Evolutionary conservation across 2,888 invertebrate genomes (phyloP).

Genomic region (Hirudinaria manillensis): DNA sequence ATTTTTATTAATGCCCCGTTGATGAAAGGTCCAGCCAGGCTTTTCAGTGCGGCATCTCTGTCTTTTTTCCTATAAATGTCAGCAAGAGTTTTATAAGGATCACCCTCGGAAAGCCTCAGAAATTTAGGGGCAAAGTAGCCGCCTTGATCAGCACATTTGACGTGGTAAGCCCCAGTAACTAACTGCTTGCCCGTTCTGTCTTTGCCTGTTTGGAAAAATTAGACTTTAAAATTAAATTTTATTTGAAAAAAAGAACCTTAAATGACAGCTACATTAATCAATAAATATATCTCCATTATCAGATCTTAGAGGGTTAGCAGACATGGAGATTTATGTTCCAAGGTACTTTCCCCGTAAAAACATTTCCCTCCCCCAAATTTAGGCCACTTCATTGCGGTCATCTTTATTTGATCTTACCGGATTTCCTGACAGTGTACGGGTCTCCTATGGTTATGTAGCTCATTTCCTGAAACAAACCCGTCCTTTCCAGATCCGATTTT

Average conservation of each 20-base stretch:
- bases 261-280: too few species aligned
- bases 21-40: slow-evolving; percentile 52
- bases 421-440: not conserved
- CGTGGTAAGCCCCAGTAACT: slow-evolving; percentile 50
- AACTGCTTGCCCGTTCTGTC: slow-evolving; percentile 48
- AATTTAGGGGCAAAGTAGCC: slow-evolving; percentile 53
- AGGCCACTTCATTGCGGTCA: too few species aligned
- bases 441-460: slow-evolving; percentile 43
- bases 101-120: slow-evolving; percentile 50
- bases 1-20: slow-evolving; percentile 52
- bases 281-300: too few species aligned
- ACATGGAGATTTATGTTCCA: too few species aligned
- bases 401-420: too few species aligned
- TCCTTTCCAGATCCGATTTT: slow-evolving; percentile 53
- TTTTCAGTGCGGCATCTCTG: slow-evolving; percentile 49
- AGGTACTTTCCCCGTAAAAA: too few species aligned
- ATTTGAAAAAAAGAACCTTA: not conserved
- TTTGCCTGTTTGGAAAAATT: slow-evolving; percentile 50
- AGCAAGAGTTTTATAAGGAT: slow-evolving; percentile 52
- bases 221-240: slow-evolving; percentile 43
- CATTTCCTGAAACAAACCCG: slow-evolving; percentile 55
- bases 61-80: slow-evolving; percentile 47
- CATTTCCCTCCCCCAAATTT: too few species aligned
- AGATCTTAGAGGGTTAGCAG: too few species aligned
- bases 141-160: slow-evolving; percentile 47